Conservation (phyloP, 2,797 vertebrate species). For the Syngnathus acus region DNA sequence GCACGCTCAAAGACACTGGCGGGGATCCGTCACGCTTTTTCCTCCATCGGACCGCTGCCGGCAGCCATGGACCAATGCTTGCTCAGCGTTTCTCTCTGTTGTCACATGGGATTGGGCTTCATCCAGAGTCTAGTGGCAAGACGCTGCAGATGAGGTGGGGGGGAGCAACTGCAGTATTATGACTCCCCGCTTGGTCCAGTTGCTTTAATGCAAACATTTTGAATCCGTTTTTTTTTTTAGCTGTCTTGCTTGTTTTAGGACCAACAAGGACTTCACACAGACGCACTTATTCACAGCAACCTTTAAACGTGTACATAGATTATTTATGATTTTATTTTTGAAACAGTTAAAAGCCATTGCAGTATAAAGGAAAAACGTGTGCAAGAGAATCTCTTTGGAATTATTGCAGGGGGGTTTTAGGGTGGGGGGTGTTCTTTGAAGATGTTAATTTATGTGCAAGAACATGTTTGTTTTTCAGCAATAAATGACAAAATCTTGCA, state of each 20-base stretch:
- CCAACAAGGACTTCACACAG: not conserved
- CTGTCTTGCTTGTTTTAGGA: not conserved
- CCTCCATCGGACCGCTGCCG: conserved; percentile 21
- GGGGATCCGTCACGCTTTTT: not conserved
- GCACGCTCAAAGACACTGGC: not conserved
- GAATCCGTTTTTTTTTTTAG: not conserved
- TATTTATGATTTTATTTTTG: conserved; percentile 17
- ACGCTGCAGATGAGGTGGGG: not conserved
- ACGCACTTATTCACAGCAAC: not conserved
- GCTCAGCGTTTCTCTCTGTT: conserved; percentile 28
- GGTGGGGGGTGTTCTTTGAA: conserved; percentile 16
- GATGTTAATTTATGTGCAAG: conserved; percentile 44
- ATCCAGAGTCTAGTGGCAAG: conserved; percentile 44
- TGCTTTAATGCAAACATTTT: not conserved
- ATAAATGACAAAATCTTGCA: conserved; percentile 1
- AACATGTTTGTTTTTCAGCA: conserved; percentile 20
- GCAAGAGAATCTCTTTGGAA: conserved; percentile 4
- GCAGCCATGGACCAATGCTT: conserved; percentile 40
- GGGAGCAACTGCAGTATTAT: not conserved
- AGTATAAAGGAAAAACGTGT: conserved; percentile 19
- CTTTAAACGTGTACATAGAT: conserved; percentile 13
- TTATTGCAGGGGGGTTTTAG: not conserved
- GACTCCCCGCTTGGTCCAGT: not conserved
- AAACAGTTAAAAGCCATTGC: conserved; percentile 24
- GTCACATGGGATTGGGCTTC: conserved; percentile 42